Base-by-base conservation (phyloP, 2,113 vertebrate species). In the Esox niger region DNA sequence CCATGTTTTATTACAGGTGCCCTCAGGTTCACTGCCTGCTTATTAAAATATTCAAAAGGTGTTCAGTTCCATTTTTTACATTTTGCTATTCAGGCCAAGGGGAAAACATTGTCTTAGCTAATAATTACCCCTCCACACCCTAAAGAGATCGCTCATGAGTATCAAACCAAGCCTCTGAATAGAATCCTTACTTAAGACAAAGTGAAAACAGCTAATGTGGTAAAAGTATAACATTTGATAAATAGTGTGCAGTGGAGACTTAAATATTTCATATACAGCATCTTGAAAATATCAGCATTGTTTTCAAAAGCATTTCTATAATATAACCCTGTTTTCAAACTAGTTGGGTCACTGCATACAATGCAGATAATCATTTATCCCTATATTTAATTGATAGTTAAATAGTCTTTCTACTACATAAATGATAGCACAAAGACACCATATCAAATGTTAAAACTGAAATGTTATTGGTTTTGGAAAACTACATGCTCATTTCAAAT, bases 71-170 rank as follows among this genome's bases (percentile, higher is more conserved):
- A 21, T 21, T 60, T 71, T 68, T 5, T 71, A 7, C 10, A 33
- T 25, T 33, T 66, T 73, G 66, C 64, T 33, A 56, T 31, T 7
- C 4, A 33, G 80, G 77, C 84, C 80, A 70, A 78, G 68, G 79
- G 71, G 20, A 62, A 60, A 68, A 58, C 71, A 68, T 75, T 47
- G 56, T 15, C 26, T 59, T 69, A 82, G 23, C 47, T 32, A 79
- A 83, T 80, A 58, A 69, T 73, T 78, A 84, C 87, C 87, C 77
- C 82, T 83, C 83, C 82, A 83, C 83, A 83, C 70, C 58, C 76
- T 74, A 71, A 71, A 47, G 77, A 11, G 31, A 30, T 33, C n/a
- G 6, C 31, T 46, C 7, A 23, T 43, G 38, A 43, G 55, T 57
- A 60, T 13, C 60, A 58, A 52, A 3, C 4, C 21, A 62, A 13